Conservation (phyloP, 2,888 invertebrate species). For the Odontomyia ornata region DNA sequence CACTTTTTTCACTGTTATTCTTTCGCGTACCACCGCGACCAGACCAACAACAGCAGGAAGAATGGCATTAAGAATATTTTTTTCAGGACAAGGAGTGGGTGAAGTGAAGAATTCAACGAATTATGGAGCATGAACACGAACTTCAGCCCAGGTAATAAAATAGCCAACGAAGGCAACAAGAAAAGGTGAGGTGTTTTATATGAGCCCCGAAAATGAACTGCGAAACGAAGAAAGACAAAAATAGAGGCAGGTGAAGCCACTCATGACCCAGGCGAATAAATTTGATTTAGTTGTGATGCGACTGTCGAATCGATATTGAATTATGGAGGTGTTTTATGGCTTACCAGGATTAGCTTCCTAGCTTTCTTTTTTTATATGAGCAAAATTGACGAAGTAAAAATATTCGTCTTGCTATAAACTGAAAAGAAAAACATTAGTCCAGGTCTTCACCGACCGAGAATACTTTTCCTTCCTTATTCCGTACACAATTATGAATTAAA, state of each 20-base stretch:
- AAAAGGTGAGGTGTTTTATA: too few relatives aligned
- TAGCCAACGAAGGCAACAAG: background rate
- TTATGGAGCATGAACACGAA: background rate
- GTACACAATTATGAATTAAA: too few relatives aligned
- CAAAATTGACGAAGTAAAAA: too few relatives aligned
- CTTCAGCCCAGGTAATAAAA: background rate
- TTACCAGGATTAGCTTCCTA: background rate
- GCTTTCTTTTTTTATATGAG: too few relatives aligned
- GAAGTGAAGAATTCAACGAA: background rate
- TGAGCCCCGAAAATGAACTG: too few relatives aligned
- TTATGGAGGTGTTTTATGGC: background rate
- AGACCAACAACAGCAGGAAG: background rate
- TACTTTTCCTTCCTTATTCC: too few relatives aligned
- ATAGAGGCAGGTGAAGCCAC: background rate
- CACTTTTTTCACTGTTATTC: background rate
- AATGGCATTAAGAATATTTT: background rate
- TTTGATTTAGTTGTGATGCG: too few relatives aligned
- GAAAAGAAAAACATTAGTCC: too few relatives aligned
- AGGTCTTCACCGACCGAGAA: too few relatives aligned
- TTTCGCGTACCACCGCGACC: background rate
- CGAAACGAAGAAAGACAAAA: too few relatives aligned
- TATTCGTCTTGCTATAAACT: too few relatives aligned
- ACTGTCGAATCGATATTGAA: background rate
- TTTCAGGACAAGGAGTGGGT: background rate
- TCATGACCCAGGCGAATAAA: background rate